Base-by-base conservation (phyloP, 2,888 invertebrate species). In the Clistopyga incitator region DNA sequence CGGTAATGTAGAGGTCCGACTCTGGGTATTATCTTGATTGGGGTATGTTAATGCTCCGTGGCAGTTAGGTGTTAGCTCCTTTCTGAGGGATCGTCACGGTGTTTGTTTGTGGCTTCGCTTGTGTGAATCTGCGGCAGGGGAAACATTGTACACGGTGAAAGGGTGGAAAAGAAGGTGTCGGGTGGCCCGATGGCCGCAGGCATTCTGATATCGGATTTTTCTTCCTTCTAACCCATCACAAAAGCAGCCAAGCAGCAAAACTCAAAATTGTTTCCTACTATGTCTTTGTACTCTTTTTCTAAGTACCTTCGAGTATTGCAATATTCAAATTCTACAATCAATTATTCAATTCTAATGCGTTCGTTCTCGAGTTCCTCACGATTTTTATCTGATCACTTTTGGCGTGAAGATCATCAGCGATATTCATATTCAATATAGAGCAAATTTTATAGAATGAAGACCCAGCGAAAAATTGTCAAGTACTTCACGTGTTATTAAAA, bases 11-110 rank as follows among this genome's bases (percentile, higher is more conserved):
- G 47, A 77, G 56, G 68, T 68, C 68, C 42, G 42, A 78, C 81
- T 86, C 47, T 68, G 71, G 86, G 87, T n/a, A n/a, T 84, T 86
- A 87, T 89, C 86, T 88, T 87, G 89, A 89, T 89, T 86, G 84
- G 85, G 85, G 82, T 87, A 88, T 87, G 89, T 83, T 88, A 88
- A 87, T 87, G 84, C 45, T 52, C 76, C 34, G 68, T 65, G 64
- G 82, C 86, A 86, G 86, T 85, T 84, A 78, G 86, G 79, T 76
- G 84, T 86, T 86, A 1, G 18, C 15, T n/a, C 38, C 10, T 38
- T 2, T 38, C 2, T 8, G 10, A n/a, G n/a, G 20, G 50, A 20
- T 23, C 3, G 54, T 20, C 11, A 54, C 23, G 54, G 23, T 54
- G 54, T 54, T 86, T 85, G 85, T 85, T 82, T 83, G 84, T 85